These are phyloP conservation scores for Labroides dimidiatus DNA, from an alignment of 2,797 vertebrate genomes.

Conservation along the genomic window DNA sequence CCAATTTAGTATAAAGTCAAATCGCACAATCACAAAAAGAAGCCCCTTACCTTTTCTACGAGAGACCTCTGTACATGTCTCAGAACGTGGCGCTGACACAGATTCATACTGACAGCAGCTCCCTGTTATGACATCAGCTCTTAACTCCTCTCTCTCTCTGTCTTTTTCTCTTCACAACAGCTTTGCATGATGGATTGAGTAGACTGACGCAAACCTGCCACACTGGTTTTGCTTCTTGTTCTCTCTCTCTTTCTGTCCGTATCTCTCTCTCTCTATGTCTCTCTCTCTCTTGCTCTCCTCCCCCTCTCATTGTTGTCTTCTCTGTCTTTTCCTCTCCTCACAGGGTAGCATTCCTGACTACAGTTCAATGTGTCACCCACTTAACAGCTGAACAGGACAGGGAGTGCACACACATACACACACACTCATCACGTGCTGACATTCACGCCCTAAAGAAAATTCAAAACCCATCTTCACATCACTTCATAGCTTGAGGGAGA, in stretches of 20 bases:
- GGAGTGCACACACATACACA: constrained; percentile 17
- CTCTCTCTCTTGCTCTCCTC: constrained; percentile 69
- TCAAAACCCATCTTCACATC: constrained; percentile 45
- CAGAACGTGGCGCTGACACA: constrained; percentile 19
- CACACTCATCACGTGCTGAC: constrained; percentile 7
- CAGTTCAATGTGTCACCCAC: constrained; percentile 60
- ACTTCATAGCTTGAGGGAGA: constrained; percentile 55
- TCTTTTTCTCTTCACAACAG: constrained; percentile 67
- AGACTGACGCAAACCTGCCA: constrained; percentile 80
- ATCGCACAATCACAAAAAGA: constrained; percentile 15
- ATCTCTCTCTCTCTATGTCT: constrained; percentile 54
- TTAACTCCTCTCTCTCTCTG: constrained; percentile 26
- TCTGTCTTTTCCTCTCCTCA: constrained; percentile 68
- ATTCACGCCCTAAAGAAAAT: constrained; percentile 16
- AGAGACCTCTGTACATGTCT: constrained; percentile 18
- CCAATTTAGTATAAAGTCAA: constrained; percentile 1
- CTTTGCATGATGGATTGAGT: constrained; percentile 78
- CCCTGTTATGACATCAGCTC: constrained; percentile 59
- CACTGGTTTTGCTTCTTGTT: constrained; percentile 82
- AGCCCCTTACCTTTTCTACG: constrained; percentile 55
- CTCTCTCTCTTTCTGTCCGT: constrained; percentile 50
- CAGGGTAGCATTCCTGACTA: constrained; percentile 75
- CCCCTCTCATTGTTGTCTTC: constrained; percentile 73
- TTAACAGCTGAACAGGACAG: constrained; percentile 33
- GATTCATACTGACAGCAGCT: constrained; percentile 33